Percentiles rank a stretch among this genome's conserved stretches.
These are phyloP conservation scores for Dreissena rostriformis DNA, from an alignment of 1,140 invertebrate species.

Conservation along the genomic window DNA sequence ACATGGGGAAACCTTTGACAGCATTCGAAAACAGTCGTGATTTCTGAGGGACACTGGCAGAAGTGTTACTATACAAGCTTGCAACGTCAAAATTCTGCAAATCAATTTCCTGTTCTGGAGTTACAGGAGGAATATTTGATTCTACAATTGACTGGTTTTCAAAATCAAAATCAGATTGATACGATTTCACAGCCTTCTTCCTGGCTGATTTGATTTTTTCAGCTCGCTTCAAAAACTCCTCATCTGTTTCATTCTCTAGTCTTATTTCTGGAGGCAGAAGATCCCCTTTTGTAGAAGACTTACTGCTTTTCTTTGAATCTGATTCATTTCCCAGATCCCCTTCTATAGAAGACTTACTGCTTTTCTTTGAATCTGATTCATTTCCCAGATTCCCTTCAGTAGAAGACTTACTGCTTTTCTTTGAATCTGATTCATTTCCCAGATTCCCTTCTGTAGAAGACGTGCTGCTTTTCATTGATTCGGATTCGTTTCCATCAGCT, in stretches of 20 bases:
- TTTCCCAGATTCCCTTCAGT: background rate
- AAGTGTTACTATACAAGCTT: conserved; percentile 40
- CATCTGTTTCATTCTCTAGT: background rate
- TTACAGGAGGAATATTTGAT: background rate
- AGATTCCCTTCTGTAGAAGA: background rate
- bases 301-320: too few species aligned
- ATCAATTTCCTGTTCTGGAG: conserved; percentile 3
- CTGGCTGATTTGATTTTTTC: background rate
- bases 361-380: too few species aligned
- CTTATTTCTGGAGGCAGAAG: background rate
- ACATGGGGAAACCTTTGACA: too few species aligned
- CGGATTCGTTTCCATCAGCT: too few species aligned
- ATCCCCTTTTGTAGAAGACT: background rate
- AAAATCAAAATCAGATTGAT: conserved; percentile 47
- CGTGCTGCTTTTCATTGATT: too few species aligned
- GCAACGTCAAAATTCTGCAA: conserved; percentile 37
- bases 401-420: too few species aligned
- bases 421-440: too few species aligned
- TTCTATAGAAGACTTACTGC: too few species aligned
- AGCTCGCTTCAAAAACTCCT: background rate
- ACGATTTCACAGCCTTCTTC: conserved; percentile 34
- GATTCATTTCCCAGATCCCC: background rate
- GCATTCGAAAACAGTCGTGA: too few species aligned
- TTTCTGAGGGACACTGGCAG: background rate
- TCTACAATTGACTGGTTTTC: background rate